Conservation (phyloP, 2,113 vertebrate species). For the Orcinus orca region DNA sequence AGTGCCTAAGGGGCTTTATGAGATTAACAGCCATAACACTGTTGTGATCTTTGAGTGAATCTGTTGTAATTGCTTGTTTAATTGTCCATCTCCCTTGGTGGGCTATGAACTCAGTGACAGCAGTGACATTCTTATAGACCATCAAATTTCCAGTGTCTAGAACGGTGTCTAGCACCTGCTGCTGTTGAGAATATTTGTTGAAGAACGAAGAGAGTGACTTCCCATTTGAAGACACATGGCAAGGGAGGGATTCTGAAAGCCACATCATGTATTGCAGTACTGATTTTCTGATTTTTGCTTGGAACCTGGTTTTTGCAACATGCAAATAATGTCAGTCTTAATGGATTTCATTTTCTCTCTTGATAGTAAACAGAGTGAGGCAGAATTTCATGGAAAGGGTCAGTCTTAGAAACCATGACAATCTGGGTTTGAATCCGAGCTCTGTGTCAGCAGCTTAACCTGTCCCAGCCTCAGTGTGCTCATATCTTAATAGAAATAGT, state of each 20-base stretch:
- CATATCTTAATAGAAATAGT: conserved; percentile 14
- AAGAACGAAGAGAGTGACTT: background rate
- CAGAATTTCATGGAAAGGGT: background rate
- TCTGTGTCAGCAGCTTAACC: background rate
- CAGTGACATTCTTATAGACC: background rate
- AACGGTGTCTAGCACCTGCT: background rate
- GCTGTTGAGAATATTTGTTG: background rate
- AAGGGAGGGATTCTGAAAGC: background rate
- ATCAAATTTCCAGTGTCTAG: background rate
- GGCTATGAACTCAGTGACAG: background rate
- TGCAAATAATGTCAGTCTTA: background rate
- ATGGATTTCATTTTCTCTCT: conserved; percentile 4
- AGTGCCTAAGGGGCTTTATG: background rate
- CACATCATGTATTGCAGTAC: background rate
- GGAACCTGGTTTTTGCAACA: background rate
- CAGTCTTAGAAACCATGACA: background rate
- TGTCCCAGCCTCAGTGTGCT: background rate
- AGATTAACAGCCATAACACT: background rate
- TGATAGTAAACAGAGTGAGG: background rate
- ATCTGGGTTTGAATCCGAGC: background rate
- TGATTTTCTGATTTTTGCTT: conserved; percentile 12
- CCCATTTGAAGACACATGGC: background rate
- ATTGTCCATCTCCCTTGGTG: background rate
- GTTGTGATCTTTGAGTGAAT: background rate
- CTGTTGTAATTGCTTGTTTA: conserved; percentile 21